Evolutionary conservation across 2,888 invertebrate species (phyloP).

Genomic region (Julus scandinavius): DNA sequence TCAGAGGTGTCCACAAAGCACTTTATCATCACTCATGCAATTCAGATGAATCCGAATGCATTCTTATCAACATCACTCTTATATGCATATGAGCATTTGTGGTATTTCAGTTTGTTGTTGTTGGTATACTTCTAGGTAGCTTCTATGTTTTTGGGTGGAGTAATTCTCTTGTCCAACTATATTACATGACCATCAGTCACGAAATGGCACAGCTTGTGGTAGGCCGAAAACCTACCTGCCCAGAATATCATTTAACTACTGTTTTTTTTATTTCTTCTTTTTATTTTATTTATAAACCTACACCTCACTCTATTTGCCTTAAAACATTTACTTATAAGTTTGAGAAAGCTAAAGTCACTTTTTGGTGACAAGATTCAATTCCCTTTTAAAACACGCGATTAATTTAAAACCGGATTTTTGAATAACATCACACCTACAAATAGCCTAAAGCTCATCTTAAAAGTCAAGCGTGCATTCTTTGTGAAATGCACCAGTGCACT

Average conservation of each 20-base stretch:
- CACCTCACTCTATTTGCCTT: not conserved
- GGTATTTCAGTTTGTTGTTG: slow-evolving; percentile 11
- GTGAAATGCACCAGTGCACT: not conserved
- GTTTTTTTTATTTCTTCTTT: not conserved
- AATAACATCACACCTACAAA: slow-evolving; percentile 1
- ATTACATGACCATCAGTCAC: slow-evolving; percentile 48
- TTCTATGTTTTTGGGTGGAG: slow-evolving; percentile 40
- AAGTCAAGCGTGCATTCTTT: not conserved
- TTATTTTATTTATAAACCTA: not conserved
- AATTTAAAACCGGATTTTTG: not conserved
- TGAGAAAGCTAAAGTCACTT: not conserved
- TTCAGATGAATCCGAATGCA: slow-evolving; percentile 8
- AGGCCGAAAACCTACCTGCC: slow-evolving; percentile 1
- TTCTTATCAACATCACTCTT: slow-evolving; percentile 18
- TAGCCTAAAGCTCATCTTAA: not conserved
- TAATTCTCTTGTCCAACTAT: slow-evolving; percentile 45
- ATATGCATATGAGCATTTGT: not conserved
- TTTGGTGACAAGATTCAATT: not conserved
- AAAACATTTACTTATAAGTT: slow-evolving; percentile 8
- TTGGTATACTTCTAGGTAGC: not conserved
- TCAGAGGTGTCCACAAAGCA: not conserved
- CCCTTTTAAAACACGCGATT: not conserved
- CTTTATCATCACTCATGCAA: slow-evolving; percentile 18
- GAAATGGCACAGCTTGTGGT: slow-evolving; percentile 38
- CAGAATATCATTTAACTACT: not conserved